Percentiles rank a stretch among this genome's conserved stretches.
Evolutionary conservation across 1,140 invertebrate species (phyloP).

Genomic region (Goniozus legneri): DNA sequence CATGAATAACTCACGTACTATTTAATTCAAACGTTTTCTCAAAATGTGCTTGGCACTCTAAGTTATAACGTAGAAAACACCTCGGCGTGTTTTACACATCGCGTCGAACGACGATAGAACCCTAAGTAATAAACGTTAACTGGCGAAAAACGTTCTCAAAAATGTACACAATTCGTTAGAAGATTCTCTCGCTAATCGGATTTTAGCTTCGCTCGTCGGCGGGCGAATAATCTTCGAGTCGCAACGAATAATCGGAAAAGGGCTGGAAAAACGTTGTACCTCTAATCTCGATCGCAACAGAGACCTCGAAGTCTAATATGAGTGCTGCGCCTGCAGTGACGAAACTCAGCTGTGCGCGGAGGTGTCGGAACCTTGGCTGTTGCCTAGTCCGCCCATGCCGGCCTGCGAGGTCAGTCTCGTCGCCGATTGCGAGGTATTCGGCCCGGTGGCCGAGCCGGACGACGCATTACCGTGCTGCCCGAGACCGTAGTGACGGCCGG

Average conservation of each 20-base stretch:
- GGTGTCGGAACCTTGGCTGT: constrained; percentile 47
- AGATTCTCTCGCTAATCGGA: neutral
- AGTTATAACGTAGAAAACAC: no score
- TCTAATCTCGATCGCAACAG: no score
- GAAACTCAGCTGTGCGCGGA: constrained; percentile 52
- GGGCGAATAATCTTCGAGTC: no score
- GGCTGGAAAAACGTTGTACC: no score
- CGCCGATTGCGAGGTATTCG: constrained; percentile 36
- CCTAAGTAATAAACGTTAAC: no score
- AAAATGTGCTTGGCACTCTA: no score
- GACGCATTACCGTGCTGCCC: constrained; percentile 45
- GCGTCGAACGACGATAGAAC: no score
- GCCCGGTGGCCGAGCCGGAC: constrained; percentile 55
- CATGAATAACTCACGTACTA: no score
- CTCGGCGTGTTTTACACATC: no score
- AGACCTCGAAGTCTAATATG: constrained; percentile 36
- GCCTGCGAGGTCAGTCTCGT: constrained; percentile 43
- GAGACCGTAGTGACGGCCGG: constrained; percentile 48
- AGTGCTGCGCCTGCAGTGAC: constrained; percentile 54
- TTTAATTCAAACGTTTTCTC: no score
- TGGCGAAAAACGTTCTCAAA: no score
- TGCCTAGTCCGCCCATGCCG: constrained; percentile 46
- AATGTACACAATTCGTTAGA: neutral
- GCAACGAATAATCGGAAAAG: no score
- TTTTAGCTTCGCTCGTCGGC: neutral